Evolutionary conservation across 2,888 invertebrate species (phyloP).

Genomic region (Folsomia candida): DNA sequence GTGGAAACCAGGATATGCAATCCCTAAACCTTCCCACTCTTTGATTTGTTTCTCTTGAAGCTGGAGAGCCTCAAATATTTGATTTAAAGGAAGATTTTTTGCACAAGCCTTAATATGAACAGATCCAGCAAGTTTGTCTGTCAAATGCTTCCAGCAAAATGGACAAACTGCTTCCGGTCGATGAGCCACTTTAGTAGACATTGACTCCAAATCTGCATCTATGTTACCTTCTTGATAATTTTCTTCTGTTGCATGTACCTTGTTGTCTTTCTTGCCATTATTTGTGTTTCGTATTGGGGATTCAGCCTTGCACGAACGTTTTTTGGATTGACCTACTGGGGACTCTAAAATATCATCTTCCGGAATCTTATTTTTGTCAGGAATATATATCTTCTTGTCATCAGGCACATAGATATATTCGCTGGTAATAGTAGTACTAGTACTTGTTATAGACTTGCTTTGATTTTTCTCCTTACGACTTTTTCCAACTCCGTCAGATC

Average conservation of each 20-base stretch:
- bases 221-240: not conserved
- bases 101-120: slow-evolving; percentile 40
- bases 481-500: no score
- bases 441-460: no score
- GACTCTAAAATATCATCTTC: not conserved
- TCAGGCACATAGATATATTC: no score
- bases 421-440: no score
- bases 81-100: slow-evolving; percentile 30
- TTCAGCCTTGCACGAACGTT: not conserved
- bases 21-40: slow-evolving; percentile 34
- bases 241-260: slow-evolving; percentile 5
- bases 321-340: not conserved
- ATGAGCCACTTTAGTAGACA: not conserved
- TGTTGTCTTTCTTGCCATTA: not conserved
- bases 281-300: not conserved
- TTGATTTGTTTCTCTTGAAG: slow-evolving; percentile 36
- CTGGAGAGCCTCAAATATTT: slow-evolving; percentile 29
- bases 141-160: slow-evolving; percentile 35
- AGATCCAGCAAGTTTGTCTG: slow-evolving; percentile 30
- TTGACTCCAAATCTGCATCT: no score
- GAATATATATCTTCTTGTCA: no score
- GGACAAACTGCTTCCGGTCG: slow-evolving; percentile 27
- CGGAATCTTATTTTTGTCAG: not conserved
- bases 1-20: slow-evolving; percentile 31
- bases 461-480: no score